A percentile compares a stretch with the other conserved stretches of the same genome.
Conservation (phyloP, 30 jellyfish, hydroid and myxozoan genomes). For the Pseudorhiza aurosa region DNA sequence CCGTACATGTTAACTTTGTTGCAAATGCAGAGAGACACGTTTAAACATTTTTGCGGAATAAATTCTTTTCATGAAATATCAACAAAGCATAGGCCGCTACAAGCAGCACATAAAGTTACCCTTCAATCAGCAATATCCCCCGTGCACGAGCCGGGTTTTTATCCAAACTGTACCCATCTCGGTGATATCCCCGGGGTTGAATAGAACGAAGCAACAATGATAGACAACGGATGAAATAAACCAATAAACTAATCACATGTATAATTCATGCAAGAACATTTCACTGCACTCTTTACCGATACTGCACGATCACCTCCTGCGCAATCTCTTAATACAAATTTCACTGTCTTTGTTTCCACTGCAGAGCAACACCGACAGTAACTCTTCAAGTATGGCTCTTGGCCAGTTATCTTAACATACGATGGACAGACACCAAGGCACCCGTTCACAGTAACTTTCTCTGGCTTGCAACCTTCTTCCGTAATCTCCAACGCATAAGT, state of each 20-base stretch:
- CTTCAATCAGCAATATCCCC: too few species aligned
- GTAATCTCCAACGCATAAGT: neutral
- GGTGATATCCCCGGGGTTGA: too few species aligned
- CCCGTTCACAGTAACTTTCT: slow-evolving; percentile 43
- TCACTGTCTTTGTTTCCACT: neutral
- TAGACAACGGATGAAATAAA: too few species aligned
- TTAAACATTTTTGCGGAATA: too few species aligned
- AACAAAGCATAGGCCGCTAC: too few species aligned
- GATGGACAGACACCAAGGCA: slow-evolving; percentile 75
- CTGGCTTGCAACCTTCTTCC: slow-evolving; percentile 52
- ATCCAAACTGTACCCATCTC: too few species aligned
- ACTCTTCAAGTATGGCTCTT: slow-evolving; percentile 46
- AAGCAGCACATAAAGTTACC: too few species aligned
- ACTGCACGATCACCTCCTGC: slow-evolving; percentile 3
- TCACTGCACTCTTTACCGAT: slow-evolving; percentile 17
- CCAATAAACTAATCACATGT: slow-evolving; percentile 3
- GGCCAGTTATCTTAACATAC: slow-evolving; percentile 24
- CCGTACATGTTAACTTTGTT: too few species aligned
- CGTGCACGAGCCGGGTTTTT: too few species aligned
- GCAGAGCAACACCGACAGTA: slow-evolving; percentile 62
- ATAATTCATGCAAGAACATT: slow-evolving; percentile 27
- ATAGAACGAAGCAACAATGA: too few species aligned
- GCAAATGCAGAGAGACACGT: too few species aligned
- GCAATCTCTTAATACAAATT: slow-evolving; percentile 17
- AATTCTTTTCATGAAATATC: too few species aligned